These are phyloP conservation scores for Acanthoscelides obtectus DNA, from an alignment of 2,888 invertebrate species.

Conservation along the genomic window DNA sequence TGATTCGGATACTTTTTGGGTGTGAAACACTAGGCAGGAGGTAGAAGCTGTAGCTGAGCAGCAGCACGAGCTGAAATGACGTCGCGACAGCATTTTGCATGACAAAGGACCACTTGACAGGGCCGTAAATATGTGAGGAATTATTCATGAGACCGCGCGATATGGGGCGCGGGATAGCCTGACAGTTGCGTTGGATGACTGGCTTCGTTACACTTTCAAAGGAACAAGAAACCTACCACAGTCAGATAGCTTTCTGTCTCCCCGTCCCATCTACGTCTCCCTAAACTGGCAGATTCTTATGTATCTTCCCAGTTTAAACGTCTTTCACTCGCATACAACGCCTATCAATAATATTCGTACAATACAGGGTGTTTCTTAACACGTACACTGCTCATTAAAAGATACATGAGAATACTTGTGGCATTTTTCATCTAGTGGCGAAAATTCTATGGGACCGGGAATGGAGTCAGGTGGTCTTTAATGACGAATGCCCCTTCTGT, in stretches of 20 bases:
- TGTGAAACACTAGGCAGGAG: background rate
- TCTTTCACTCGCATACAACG: background rate
- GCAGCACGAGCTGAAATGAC: slow-evolving; percentile 48
- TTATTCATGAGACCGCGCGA: slow-evolving; percentile 49
- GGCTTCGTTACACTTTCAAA: slow-evolving; percentile 45
- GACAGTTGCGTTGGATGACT: slow-evolving; percentile 42
- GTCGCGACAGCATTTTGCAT: slow-evolving; percentile 50
- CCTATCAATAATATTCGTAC: too few species aligned
- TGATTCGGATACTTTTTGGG: slow-evolving; percentile 38
- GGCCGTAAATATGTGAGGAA: slow-evolving; percentile 50
- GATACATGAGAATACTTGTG: too few species aligned
- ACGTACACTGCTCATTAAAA: too few species aligned
- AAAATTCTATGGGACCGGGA: too few species aligned
- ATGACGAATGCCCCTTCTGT: too few species aligned
- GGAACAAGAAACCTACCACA: slow-evolving; percentile 28
- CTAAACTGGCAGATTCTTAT: background rate
- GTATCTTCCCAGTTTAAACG: background rate
- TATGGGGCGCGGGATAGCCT: slow-evolving; percentile 40
- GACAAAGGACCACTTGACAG: slow-evolving; percentile 50
- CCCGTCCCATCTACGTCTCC: background rate
- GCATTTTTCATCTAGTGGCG: too few species aligned
- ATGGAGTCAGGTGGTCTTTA: too few species aligned
- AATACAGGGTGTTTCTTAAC: too few species aligned
- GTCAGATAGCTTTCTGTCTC: background rate
- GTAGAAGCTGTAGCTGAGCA: slow-evolving; percentile 30